Conservation (phyloP, 2,113 vertebrate genomes). For the Hydropotes inermis region DNA sequence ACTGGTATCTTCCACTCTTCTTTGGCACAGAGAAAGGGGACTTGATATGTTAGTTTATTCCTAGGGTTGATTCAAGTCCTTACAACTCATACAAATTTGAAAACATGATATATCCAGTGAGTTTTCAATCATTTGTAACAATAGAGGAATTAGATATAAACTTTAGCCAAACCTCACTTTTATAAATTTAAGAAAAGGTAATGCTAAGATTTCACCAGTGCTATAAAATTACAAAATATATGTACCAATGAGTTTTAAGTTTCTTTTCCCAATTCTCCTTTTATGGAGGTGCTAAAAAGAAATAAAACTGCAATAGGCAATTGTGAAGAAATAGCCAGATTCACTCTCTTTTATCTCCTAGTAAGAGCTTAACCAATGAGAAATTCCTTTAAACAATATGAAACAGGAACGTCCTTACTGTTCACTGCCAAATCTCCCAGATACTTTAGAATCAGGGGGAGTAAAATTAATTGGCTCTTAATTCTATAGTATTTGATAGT, state of each 20-base stretch:
- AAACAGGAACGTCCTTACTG: not conserved
- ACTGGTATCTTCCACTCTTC: not conserved
- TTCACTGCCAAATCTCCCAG: not conserved
- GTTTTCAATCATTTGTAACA: not conserved
- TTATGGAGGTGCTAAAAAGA: not conserved
- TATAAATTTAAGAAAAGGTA: not conserved
- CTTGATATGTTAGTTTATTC: not conserved
- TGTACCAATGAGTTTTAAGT: not conserved
- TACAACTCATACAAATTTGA: not conserved
- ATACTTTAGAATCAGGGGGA: not conserved
- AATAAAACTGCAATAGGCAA: not conserved
- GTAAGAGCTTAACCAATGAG: not conserved
- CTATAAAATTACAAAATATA: constrained; percentile 13
- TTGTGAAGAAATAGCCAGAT: not conserved
- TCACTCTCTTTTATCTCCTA: not conserved
- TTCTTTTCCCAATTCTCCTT: constrained; percentile 10
- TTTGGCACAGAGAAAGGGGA: not conserved
- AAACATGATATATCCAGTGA: not conserved
- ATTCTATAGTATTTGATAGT: not conserved
- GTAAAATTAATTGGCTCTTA: not conserved
- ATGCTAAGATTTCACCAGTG: not conserved
- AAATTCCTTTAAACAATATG: constrained; percentile 1
- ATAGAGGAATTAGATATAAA: not conserved
- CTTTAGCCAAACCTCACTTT: not conserved
- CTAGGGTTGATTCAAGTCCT: not conserved